Percentiles rank a stretch among this genome's conserved stretches.
Evolutionary conservation across 2,113 vertebrate species (phyloP).

Genomic region (Origma solitaria): DNA sequence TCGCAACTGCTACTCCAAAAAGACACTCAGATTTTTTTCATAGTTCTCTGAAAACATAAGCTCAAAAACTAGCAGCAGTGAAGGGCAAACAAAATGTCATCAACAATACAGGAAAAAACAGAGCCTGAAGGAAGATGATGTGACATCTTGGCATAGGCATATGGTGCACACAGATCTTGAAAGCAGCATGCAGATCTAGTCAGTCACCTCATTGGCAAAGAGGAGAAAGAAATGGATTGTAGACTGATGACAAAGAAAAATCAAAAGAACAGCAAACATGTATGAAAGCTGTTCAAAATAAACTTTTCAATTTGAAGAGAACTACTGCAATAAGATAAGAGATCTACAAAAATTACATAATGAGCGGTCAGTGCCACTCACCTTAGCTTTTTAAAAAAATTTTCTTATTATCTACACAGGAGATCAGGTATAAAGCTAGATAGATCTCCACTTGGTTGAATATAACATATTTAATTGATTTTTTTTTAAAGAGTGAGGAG

Average conservation of each 20-base stretch:
- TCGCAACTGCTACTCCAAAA: background rate
- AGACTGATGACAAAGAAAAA: background rate
- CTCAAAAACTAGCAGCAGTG: background rate
- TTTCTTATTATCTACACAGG: background rate
- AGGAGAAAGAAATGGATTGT: background rate
- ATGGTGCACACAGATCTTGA: background rate
- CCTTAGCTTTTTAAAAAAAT: background rate
- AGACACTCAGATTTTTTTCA: background rate
- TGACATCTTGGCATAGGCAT: background rate
- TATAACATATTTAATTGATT: background rate
- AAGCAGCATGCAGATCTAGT: background rate
- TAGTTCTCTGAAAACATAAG: background rate
- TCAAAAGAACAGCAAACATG: background rate
- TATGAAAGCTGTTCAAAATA: background rate
- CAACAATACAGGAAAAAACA: background rate
- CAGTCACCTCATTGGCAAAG: background rate
- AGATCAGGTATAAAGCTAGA: background rate
- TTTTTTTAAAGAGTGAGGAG: background rate
- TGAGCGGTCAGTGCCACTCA: background rate
- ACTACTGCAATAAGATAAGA: background rate
- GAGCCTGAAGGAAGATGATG: background rate
- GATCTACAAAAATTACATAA: background rate
- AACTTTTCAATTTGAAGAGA: background rate
- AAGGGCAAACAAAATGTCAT: background rate
- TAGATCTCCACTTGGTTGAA: background rate